Conservation (phyloP, 2,888 invertebrate genomes). For the Drepana falcataria region DNA sequence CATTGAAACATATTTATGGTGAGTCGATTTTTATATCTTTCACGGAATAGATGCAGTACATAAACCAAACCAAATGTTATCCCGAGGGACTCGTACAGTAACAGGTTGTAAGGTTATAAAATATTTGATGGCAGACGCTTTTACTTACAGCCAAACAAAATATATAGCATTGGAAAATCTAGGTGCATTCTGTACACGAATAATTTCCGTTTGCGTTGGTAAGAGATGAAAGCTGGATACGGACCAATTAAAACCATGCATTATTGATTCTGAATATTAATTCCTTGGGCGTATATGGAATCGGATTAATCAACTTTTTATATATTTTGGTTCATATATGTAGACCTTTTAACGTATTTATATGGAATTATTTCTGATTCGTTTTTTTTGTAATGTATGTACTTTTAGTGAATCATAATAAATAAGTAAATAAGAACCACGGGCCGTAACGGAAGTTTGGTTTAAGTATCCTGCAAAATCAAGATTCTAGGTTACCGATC, state of each 20-base stretch:
- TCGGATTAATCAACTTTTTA: too few species aligned
- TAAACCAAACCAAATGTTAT: slow-evolving; percentile 37
- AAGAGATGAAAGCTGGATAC: not conserved
- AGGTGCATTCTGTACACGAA: slow-evolving; percentile 14
- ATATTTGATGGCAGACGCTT: slow-evolving; percentile 57
- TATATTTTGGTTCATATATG: too few species aligned
- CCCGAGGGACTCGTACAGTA: slow-evolving; percentile 31
- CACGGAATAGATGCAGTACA: slow-evolving; percentile 27
- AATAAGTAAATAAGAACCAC: too few species aligned
- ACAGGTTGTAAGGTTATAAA: slow-evolving; percentile 60
- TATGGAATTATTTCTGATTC: too few species aligned
- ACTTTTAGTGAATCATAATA: too few species aligned
- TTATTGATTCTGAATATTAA: too few species aligned
- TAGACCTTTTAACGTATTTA: too few species aligned
- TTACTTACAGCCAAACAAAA: slow-evolving; percentile 45
- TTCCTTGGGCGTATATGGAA: too few species aligned
- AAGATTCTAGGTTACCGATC: too few species aligned
- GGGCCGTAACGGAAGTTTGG: too few species aligned
- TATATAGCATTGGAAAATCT: slow-evolving; percentile 16
- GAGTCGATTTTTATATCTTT: slow-evolving; percentile 5
- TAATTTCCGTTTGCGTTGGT: not conserved
- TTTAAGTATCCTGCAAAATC: too few species aligned
- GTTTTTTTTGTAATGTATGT: too few species aligned
- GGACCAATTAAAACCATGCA: not conserved
- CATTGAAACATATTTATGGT: not conserved